Evolutionary conservation across 2,888 invertebrate species (phyloP), one percentile per base, ranked within the genome.

Genomic region (Polymixis lichenea): DNA sequence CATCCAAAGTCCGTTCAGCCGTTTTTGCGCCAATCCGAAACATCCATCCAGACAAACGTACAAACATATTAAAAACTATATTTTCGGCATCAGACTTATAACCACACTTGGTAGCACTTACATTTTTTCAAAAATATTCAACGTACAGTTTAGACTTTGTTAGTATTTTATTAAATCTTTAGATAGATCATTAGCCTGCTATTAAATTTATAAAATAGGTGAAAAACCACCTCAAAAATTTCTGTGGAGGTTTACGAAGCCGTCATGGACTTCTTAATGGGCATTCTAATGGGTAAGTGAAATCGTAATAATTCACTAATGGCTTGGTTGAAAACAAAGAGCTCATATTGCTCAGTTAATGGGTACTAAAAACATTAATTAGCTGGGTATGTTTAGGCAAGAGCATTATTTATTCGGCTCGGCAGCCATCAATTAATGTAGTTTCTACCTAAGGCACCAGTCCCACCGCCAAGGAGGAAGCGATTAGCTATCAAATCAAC

Each of bases 341-440:
- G 49, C 38, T 38, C 74, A n/a, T n/a, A 46, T 79, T 71, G n/a
- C 53, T 61, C 38, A 38, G 49, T 55, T 28, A 80, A 66, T 55
- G 53, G 53, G 51, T 51, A 55, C 25, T 64, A 58, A 67, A 72
- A 61, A 53, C 11, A 32, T 71, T 67, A 62, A 61, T 77, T 72
- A 80, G 56, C 28, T 22, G 51, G 64, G 80, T 72, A 58, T 32
- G 25, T 49, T 56, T 61, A 51, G 43, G 22, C 32, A 60, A 79
- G 79, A 76, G 53, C 9, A 76, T 78, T 68, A 72, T 60, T 74
- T 72, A 71, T 72, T 56, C 62, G 72, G 62, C 80, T 79, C 11
- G 72, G 46, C 53, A 49, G 17, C 46, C 70, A 32, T 79, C 25
- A 38, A 22, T 25, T 76, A n/a, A 22, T 55, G 58, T 17, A 53